Evolutionary conservation across 2,888 invertebrate species (phyloP).

Genomic region (Lasiommata megera): DNA sequence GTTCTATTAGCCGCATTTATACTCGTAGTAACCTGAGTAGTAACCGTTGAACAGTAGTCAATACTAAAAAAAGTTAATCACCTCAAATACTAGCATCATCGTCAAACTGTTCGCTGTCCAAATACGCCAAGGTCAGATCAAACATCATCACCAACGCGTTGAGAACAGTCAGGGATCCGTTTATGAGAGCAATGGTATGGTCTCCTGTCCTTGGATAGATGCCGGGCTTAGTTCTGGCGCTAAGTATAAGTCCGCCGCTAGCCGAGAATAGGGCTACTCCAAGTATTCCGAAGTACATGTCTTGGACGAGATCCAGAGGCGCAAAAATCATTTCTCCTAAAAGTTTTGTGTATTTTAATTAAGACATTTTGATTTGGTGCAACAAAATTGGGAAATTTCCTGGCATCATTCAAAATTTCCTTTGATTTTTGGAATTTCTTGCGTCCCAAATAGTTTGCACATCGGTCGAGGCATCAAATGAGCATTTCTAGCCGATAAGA

Average conservation of each 20-base stretch:
- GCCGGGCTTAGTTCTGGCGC: constrained; percentile 45
- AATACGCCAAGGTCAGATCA: constrained; percentile 65
- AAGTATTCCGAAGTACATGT: constrained; percentile 68
- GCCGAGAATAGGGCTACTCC: constrained; percentile 59
- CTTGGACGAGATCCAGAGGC: constrained; percentile 71
- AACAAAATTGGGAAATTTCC: no score
- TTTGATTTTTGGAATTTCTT: no score
- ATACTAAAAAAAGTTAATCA: constrained; percentile 13
- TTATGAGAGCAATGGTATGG: constrained; percentile 45
- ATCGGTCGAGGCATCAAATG: no score
- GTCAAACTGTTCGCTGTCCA: constrained; percentile 72
- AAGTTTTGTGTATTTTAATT: constrained; percentile 33
- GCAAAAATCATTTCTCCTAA: constrained; percentile 72
- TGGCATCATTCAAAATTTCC: no score
- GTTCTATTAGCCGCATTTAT: not conserved
- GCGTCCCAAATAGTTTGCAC: no score
- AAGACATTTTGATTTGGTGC: not conserved
- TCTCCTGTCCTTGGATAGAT: constrained; percentile 61
- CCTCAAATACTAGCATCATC: constrained; percentile 63
- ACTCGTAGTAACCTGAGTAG: no score
- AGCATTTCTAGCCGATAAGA: no score
- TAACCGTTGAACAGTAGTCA: no score
- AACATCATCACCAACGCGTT: constrained; percentile 63
- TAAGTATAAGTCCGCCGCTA: constrained; percentile 58
- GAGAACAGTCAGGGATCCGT: constrained; percentile 52